Conservation (phyloP, 2,113 vertebrate species). For the Coptodon bakossiorum region DNA sequence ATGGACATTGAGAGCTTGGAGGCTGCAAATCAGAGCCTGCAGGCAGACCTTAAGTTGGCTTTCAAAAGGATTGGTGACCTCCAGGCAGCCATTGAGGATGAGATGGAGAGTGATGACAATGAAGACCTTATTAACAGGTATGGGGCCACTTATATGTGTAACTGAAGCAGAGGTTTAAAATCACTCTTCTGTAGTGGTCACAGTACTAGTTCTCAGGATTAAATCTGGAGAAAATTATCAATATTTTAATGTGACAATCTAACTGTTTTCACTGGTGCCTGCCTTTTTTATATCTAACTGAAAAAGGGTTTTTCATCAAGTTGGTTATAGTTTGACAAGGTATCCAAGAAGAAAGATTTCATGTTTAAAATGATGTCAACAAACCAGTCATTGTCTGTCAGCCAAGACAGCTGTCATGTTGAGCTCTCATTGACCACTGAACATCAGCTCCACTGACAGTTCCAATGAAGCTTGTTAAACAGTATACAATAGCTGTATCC, state of each 20-base stretch:
- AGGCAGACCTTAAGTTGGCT: conserved; percentile 93
- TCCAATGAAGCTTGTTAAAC: neutral
- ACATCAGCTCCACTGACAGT: neutral
- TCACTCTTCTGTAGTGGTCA: neutral
- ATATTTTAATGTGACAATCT: neutral
- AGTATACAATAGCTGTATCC: neutral
- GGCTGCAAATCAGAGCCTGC: conserved; percentile 95
- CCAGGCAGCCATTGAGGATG: conserved; percentile 96
- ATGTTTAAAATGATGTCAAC: neutral
- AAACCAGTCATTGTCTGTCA: neutral
- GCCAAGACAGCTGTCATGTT: neutral
- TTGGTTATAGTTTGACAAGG: neutral
- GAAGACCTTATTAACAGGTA: conserved; percentile 98
- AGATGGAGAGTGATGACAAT: conserved; percentile 98
- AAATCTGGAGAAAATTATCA: neutral
- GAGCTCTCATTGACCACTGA: neutral
- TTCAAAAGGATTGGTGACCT: conserved; percentile 98
- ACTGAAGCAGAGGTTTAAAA: neutral
- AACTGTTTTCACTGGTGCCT: neutral
- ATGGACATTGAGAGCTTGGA: conserved; percentile 97
- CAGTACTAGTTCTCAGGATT: fast-evolving
- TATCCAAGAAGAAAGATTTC: neutral
- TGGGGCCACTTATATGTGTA: neutral
- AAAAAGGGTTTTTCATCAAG: neutral
- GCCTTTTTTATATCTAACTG: neutral